Evolutionary conservation across 2,888 invertebrate genomes (phyloP), one percentile per base, ranked within the genome.

Genomic region (Podabrus alpinus): DNA sequence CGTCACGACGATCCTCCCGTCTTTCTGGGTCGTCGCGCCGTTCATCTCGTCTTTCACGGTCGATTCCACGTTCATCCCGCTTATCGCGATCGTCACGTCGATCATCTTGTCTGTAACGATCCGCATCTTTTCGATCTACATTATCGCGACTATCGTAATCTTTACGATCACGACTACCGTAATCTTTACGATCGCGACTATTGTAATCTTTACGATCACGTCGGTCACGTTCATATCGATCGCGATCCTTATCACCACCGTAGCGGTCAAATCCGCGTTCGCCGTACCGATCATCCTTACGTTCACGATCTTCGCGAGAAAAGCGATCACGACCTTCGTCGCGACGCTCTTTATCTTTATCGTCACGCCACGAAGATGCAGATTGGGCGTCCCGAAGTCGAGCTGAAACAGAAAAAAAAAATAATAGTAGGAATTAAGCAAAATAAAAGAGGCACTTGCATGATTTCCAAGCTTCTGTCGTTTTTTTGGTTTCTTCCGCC

Each of bases 391-490:
- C 73, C 15, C 79, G 79, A 3, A 79, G 62, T 19, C 78, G 76
- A 60, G 73, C 78, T 80, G 9, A 45, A 73, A 67, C 61, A 70
- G n/a, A 62, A 72, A 29, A 66, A 70, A 21, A 13, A 16, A 16
- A 61, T 64, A 45, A 67, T 60, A 15, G 9, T n/a, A 74, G 68
- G 59, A 68, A 16, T 11, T 66, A 64, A 13, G 15, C 11, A 29
- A 72, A 68, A 29, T 45, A 66, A 19, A 68, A 66, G 17, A 69
- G 29, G 4, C 13, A 80, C 82, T 81, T 79, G 81, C 82, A 78
- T 15, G 83, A 81, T 76, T 82, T 81, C 83, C 84, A 86, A 13
- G 81, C 80, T 71, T 84, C 83, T 9, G 80, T 70, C 77, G 82
- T 82, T 74, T 84, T 84, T 19, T 81, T 79, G 2, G 73, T 60